Evolutionary conservation across 2,797 vertebrate species (phyloP).

Genomic region (Rhinogobio ventralis): DNA sequence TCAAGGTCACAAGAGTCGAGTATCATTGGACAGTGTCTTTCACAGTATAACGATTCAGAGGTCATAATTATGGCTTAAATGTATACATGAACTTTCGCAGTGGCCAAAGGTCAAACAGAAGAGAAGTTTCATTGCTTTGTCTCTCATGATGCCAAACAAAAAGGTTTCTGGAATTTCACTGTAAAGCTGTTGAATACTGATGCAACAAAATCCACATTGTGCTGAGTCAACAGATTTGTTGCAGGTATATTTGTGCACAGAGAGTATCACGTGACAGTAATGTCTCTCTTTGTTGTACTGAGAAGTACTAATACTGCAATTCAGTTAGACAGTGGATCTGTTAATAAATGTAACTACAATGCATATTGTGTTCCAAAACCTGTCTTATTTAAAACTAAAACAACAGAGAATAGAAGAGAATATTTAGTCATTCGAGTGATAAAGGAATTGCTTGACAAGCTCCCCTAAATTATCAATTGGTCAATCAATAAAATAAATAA

Average conservation of each 20-base stretch:
- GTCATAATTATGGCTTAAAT: neutral
- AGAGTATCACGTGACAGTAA: neutral
- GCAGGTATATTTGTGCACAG: neutral
- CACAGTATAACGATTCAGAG: neutral
- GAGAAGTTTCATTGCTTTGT: neutral
- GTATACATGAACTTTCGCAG: neutral
- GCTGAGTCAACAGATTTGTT: neutral
- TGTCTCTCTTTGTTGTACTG: neutral
- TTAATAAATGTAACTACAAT: constrained; percentile 19
- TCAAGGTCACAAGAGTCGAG: neutral
- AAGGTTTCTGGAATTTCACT: constrained; percentile 14
- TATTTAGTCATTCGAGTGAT: too few relatives aligned
- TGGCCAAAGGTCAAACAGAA: constrained; percentile 17
- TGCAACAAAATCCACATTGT: neutral
- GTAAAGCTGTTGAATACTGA: neutral
- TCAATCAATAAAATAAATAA: too few relatives aligned
- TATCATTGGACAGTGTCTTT: neutral
- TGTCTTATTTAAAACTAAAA: constrained; percentile 37
- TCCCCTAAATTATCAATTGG: too few relatives aligned
- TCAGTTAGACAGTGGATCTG: neutral
- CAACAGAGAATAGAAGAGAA: too few relatives aligned
- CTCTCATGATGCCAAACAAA: neutral
- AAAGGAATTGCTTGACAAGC: too few relatives aligned
- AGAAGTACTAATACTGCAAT: neutral
- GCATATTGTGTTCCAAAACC: neutral